Evolutionary conservation across 1,140 invertebrate species (phyloP).

Genomic region (Drosophila bocqueti): DNA sequence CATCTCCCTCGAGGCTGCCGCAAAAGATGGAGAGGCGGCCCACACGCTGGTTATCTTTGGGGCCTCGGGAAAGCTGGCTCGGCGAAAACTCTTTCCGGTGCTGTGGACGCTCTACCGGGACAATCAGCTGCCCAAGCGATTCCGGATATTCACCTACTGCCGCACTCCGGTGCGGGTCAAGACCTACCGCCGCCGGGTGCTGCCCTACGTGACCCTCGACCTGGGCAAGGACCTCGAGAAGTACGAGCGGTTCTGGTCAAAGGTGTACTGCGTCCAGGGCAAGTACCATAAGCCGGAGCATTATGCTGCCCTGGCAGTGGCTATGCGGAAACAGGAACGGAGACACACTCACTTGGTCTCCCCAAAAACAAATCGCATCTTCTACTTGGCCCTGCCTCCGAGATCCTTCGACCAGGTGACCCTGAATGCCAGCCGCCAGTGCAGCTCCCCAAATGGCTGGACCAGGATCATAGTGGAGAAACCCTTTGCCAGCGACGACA

Average conservation of each 20-base stretch:
- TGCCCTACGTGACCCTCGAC: constrained; percentile 47
- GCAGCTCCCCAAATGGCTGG: constrained; percentile 49
- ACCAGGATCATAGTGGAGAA: constrained; percentile 64
- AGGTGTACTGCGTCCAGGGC: constrained; percentile 51
- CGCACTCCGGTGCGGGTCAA: constrained; percentile 33
- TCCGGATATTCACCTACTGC: constrained; percentile 55
- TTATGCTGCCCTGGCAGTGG: constrained; percentile 9
- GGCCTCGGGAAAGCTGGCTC: constrained; percentile 54
- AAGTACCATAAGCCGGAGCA: constrained; percentile 45
- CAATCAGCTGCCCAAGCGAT: constrained; percentile 47
- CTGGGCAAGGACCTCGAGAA: constrained; percentile 34
- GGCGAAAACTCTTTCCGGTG: constrained; percentile 50
- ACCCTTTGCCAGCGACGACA: constrained; percentile 60
- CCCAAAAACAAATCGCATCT: constrained; percentile 50
- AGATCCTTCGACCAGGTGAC: constrained; percentile 52
- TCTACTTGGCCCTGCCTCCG: constrained; percentile 64
- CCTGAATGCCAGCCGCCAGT: constrained; percentile 39
- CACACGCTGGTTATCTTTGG: constrained; percentile 66
- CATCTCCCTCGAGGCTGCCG: constrained; percentile 21
- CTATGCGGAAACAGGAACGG: constrained; percentile 41
- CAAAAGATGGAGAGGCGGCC: constrained; percentile 18
- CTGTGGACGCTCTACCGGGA: constrained; percentile 65
- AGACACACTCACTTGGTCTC: constrained; percentile 23
- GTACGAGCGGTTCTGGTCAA: constrained; percentile 64
- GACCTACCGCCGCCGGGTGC: constrained; percentile 32